These are phyloP conservation scores for Trogon melanurus DNA, from an alignment of 2,113 vertebrate genomes.

Conservation along the genomic window DNA sequence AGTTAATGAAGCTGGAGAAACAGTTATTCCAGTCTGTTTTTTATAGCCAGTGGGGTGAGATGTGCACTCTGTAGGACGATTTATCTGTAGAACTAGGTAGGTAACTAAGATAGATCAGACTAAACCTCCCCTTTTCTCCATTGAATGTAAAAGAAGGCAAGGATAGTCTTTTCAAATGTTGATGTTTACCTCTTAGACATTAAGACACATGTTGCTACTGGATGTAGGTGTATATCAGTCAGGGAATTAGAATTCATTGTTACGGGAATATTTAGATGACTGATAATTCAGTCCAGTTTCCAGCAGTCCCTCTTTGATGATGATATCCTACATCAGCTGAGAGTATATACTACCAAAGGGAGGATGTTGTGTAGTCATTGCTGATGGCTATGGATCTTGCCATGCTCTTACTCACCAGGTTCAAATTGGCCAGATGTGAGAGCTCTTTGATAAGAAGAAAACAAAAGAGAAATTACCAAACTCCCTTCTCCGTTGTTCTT, in stretches of 20 bases:
- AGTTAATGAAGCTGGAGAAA: not conserved
- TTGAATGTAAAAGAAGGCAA: not conserved
- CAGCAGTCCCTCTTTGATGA: not conserved
- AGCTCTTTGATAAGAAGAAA: not conserved
- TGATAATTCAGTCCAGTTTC: not conserved
- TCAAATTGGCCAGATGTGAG: not conserved
- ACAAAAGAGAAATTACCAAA: not conserved
- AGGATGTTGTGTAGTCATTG: not conserved
- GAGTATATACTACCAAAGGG: not conserved
- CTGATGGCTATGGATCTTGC: not conserved
- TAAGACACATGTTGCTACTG: rapidly evolving
- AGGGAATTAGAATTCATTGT: not conserved
- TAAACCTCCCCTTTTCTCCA: not conserved
- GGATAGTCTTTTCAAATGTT: not conserved
- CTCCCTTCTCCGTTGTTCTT: not conserved
- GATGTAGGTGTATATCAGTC: not conserved
- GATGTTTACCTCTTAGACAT: not conserved
- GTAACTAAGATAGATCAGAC: not conserved
- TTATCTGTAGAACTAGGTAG: not conserved
- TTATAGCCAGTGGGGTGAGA: not conserved
- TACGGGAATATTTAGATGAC: not conserved
- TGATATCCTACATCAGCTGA: not conserved
- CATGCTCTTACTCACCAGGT: not conserved
- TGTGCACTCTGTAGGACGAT: not conserved
- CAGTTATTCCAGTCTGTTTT: not conserved